These are phyloP conservation scores for Rhynchotus rufescens DNA, from an alignment of 2,797 vertebrate genomes.

Conservation along the genomic window DNA sequence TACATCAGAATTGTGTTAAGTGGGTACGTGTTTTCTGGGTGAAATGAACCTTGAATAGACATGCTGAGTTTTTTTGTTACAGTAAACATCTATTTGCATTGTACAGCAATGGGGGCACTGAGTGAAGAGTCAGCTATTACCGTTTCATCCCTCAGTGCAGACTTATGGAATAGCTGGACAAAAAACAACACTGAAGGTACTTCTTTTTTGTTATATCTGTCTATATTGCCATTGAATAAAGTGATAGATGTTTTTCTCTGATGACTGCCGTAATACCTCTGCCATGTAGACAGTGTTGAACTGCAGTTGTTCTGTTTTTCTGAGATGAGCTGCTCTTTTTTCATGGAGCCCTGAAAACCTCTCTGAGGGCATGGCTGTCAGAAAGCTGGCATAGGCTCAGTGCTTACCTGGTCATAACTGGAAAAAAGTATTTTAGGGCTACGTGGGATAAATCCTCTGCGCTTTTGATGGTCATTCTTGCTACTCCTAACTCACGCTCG, in stretches of 20 bases:
- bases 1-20: background rate
- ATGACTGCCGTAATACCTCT: background rate
- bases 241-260: background rate
- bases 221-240: background rate
- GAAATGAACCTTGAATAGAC: constrained; percentile 13
- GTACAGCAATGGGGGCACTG: constrained; percentile 72
- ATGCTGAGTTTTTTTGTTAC: constrained; percentile 56
- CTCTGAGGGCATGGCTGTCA: background rate
- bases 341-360: background rate
- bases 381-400: background rate
- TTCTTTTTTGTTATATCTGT: constrained; percentile 14
- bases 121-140: constrained; percentile 59
- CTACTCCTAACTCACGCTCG: background rate
- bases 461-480: background rate
- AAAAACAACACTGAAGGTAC: constrained; percentile 78
- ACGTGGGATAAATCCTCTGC: background rate
- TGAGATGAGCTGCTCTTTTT: background rate
- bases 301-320: background rate
- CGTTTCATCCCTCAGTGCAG: constrained; percentile 30
- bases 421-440: background rate
- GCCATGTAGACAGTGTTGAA: background rate
- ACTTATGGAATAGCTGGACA: constrained; percentile 71
- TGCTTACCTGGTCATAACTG: background rate
- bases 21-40: background rate
- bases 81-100: constrained; percentile 68